Percentiles rank a stretch among this genome's conserved stretches.
Conservation (phyloP, 2,888 invertebrate species). For the Cynaeus angustus region DNA sequence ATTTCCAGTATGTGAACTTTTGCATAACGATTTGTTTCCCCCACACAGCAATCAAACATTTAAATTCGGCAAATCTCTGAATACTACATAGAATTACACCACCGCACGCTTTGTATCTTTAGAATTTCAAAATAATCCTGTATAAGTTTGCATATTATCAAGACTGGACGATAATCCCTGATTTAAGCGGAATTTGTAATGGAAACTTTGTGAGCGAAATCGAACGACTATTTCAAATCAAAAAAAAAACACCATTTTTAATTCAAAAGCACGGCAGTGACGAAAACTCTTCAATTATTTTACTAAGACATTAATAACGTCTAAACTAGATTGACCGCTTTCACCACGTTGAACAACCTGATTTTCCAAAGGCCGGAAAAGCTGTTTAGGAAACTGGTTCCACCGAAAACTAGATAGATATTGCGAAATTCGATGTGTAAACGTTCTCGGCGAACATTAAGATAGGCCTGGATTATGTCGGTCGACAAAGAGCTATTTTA, state of each 20-base stretch:
- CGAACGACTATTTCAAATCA: background rate
- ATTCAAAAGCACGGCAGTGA: conserved; percentile 4
- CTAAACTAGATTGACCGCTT: too few species aligned
- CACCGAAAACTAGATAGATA: conserved; percentile 1
- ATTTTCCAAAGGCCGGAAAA: too few species aligned
- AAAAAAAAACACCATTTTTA: conserved; percentile 19
- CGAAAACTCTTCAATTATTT: background rate
- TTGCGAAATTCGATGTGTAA: too few species aligned
- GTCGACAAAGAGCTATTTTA: too few species aligned
- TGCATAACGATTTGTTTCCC: too few species aligned
- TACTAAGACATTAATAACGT: too few species aligned
- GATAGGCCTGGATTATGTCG: too few species aligned
- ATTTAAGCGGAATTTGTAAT: conserved; percentile 16
- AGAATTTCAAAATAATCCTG: conserved; percentile 26
- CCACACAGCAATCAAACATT: conserved; percentile 15
- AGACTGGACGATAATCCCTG: conserved; percentile 23
- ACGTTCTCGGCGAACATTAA: too few species aligned
- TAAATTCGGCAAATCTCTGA: conserved; percentile 19
- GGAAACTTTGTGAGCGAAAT: conserved; percentile 3
- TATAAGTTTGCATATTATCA: conserved; percentile 35
- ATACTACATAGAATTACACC: conserved; percentile 17
- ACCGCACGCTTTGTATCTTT: conserved; percentile 19
- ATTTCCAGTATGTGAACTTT: too few species aligned
- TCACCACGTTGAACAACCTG: too few species aligned
- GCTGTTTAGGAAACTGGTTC: background rate